A percentile compares a stretch with the other conserved stretches of the same genome.
phyloP scores from a whole-genome alignment of 2,888 invertebrate genomes.

The Brachyptera risi region DNA sequence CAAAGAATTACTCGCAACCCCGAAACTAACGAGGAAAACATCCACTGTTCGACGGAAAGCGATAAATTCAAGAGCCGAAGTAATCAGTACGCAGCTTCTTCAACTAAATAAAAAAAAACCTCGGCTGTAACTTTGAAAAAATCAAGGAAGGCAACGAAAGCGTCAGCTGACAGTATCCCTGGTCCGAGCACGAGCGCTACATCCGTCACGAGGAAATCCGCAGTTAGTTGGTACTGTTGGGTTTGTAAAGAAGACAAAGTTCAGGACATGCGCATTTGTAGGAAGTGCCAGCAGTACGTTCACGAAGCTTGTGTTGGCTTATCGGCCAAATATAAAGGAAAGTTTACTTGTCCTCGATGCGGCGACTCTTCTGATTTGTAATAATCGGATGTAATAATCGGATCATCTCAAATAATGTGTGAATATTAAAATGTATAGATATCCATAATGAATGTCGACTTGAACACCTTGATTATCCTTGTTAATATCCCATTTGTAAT shows the following conservation, averaged over 20 bases:
- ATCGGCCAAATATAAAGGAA: too few species aligned
- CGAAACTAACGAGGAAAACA: neutral
- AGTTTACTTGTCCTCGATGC: too few species aligned
- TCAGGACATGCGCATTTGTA: slow-evolving; percentile 35
- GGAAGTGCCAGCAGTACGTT: slow-evolving; percentile 29
- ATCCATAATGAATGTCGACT: too few species aligned
- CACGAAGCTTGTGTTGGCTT: slow-evolving; percentile 38
- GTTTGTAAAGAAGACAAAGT: too few species aligned
- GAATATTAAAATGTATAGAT: too few species aligned
- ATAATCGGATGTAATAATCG: too few species aligned
- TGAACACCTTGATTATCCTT: too few species aligned
- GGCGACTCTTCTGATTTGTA: too few species aligned
- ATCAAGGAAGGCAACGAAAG: neutral
- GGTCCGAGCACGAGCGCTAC: neutral
- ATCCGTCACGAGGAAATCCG: slow-evolving; percentile 17
- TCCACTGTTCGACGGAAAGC: neutral
- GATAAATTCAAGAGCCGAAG: neutral
- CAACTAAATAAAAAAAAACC: neutral
- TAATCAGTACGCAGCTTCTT: too few species aligned
- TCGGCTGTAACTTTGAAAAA: neutral
- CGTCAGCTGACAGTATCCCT: neutral
- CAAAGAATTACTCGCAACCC: neutral
- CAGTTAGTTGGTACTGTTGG: slow-evolving; percentile 35
- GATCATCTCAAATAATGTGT: too few species aligned
- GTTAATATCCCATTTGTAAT: too few species aligned